A percentile compares a stretch with the other conserved stretches of the same genome.
Evolutionary conservation across 2,797 vertebrate species (phyloP).

Genomic region (Danio tinwini): DNA sequence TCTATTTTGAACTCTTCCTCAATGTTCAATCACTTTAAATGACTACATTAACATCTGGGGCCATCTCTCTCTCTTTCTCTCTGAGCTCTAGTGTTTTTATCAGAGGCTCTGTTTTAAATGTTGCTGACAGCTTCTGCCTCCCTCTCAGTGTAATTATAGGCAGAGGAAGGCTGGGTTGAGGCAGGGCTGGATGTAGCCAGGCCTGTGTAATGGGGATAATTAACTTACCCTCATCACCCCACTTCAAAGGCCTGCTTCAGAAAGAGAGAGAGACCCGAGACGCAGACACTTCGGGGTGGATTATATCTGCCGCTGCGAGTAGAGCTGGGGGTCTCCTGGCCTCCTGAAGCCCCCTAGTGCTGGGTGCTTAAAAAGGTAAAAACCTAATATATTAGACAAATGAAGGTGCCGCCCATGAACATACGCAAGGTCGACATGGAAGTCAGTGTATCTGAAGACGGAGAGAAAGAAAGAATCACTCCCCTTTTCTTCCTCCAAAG

Average conservation of each 20-base stretch:
- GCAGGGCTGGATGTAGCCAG: slow-evolving; percentile 88
- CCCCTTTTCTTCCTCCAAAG: slow-evolving; percentile 50
- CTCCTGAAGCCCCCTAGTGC: slow-evolving; percentile 28
- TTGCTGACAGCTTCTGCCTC: slow-evolving; percentile 87
- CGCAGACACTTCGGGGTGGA: slow-evolving; percentile 26
- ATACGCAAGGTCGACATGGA: not conserved
- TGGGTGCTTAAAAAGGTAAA: slow-evolving; percentile 30
- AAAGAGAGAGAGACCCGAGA: slow-evolving; percentile 66
- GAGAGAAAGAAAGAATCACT: slow-evolving; percentile 21
- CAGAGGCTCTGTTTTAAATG: slow-evolving; percentile 82
- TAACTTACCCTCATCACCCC: slow-evolving; percentile 98
- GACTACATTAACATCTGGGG: slow-evolving; percentile 78
- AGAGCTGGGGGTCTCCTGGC: slow-evolving; percentile 30
- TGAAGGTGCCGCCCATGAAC: slow-evolving; percentile 13
- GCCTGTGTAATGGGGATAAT: slow-evolving; percentile 92
- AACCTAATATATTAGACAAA: slow-evolving; percentile 31
- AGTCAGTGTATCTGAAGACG: slow-evolving; percentile 20
- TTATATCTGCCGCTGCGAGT: slow-evolving; percentile 17
- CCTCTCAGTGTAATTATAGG: slow-evolving; percentile 97
- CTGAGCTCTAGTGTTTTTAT: slow-evolving; percentile 59
- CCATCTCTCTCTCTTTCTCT: slow-evolving; percentile 43
- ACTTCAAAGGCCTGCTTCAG: slow-evolving; percentile 84
- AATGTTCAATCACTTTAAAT: slow-evolving; percentile 55
- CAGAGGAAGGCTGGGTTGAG: slow-evolving; percentile 91
- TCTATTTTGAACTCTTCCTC: slow-evolving; percentile 52